Conservation (phyloP, 2,113 vertebrate genomes). For the Chaenogobius annularis region DNA sequence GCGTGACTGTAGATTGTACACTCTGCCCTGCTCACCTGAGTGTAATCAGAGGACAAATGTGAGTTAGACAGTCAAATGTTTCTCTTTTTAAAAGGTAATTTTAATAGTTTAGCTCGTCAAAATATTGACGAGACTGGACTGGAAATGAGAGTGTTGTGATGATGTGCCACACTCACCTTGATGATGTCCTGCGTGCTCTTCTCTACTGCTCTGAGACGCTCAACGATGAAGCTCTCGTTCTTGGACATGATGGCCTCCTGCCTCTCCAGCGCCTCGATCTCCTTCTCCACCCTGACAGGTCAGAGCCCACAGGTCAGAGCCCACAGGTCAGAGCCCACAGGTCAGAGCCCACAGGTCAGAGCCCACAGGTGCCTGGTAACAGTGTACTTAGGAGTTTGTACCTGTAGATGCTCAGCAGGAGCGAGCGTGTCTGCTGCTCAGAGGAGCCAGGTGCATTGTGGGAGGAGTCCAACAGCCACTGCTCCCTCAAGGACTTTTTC, state of each 20-base stretch:
- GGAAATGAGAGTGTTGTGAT: too few relatives aligned
- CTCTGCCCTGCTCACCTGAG: too few relatives aligned
- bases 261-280: slow-evolving; percentile 86
- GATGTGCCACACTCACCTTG: slow-evolving; percentile 70
- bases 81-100: too few relatives aligned
- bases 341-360: too few relatives aligned
- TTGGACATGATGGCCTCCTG: slow-evolving; percentile 84
- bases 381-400: slow-evolving; percentile 45
- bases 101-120: too few relatives aligned
- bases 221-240: slow-evolving; percentile 86
- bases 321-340: too few relatives aligned
- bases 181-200: slow-evolving; percentile 87
- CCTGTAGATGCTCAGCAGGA: slow-evolving; percentile 86
- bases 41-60: too few relatives aligned
- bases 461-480: slow-evolving; percentile 85
- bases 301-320: background rate
- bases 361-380: too few relatives aligned
- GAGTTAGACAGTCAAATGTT: too few relatives aligned
- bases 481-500: slow-evolving; percentile 88
- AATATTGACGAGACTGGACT: too few relatives aligned
- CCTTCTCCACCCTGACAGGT: slow-evolving; percentile 81
- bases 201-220: slow-evolving; percentile 85
- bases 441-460: slow-evolving; percentile 70
- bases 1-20: too few relatives aligned
- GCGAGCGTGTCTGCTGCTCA: slow-evolving; percentile 76